Evolutionary conservation across 2,113 vertebrate genomes (phyloP), one percentile per base, ranked within the genome.

Genomic region (Maccullochella peelii): DNA sequence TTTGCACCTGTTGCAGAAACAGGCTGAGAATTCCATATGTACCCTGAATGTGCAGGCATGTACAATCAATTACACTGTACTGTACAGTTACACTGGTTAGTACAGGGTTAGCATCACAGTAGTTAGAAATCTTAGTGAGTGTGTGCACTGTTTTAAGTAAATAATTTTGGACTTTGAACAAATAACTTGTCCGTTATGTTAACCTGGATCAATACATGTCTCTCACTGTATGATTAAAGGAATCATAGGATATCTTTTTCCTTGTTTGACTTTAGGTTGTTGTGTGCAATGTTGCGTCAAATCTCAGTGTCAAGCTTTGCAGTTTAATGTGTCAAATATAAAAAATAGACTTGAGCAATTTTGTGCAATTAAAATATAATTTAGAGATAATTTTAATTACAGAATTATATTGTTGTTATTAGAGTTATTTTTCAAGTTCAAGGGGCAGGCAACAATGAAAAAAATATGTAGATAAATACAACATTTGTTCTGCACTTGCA

Each of bases 1-100:
- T 73, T 84, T 85, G 89, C 92, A 92, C 90, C 90, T 93, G 91
- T 92, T 90, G 82, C 77, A 79, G 87, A 87, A 87, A 90, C 52
- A 73, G 68, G 55, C 77, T 18, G 27, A 85, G 73, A 76, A 86
- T 82, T 89, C 82, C 70, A 78, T 88, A 73, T 85, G 80, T 62
- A 67, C 74, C 36, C 67, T 82, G 74, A 78, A 42, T n/a, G n/a
- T n/a, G n/a, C n/a, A 71, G 49, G 20, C 36, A 20, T 55, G 30
- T 47, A 61, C 54, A 79, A 25, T 73, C 47, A 80, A 62, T 73
- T 30, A 27, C 63, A 63, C 52, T 61, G n/a, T n/a, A 73, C 55
- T 76, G 68, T 68, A 72, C n/a, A 50, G 40, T 58, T 77, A 15
- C 27, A 47, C 59, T 47, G 66, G 11, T 58, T 49, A 15, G 18